Base-by-base conservation (phyloP, 1,140 invertebrate species). In the Papilio machaon region DNA sequence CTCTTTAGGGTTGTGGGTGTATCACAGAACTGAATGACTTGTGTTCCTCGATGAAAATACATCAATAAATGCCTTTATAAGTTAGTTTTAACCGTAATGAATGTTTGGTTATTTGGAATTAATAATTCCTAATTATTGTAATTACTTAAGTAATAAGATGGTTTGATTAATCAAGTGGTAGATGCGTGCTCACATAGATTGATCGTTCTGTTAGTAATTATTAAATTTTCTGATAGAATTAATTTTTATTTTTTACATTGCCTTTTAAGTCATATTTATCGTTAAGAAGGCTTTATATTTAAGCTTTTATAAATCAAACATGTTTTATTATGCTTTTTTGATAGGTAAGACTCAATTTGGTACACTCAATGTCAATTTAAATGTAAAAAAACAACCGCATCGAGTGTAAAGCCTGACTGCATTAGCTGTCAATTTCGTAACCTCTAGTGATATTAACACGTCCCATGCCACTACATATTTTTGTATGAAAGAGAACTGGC, bases 1-100 rank as follows among this genome's bases (percentile, higher is more conserved):
- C 85, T 82, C 70, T 82, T 84, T 86, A 85, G 75, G 15, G 30
- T 67, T 70, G 81, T 81, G 38, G 81, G 78, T 75, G 79, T 60
- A 60, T 77, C 49, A 82, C 23, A 60, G 79, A 85, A 83, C 70
- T 73, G 81, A 84, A 82, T 73, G 75, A 46, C 76, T 82, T 81
- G 80, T 82, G 76, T 47, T 13, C n/a, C 46, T 67, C 79, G 80
- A 83, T 85, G 85, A 83, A 85, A 84, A 76, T 49, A 8, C 52
- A 67, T 74, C 35, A 58, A 46, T 54, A 49, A 30, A 60, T 38
- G 30, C 38, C 35, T 60, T 35, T 23, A 47, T 47, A 30, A 3
- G 43, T 64, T 46, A 19, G 43, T 38, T 38, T 38, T 19, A 54
- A 35, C 73, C 1, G 2, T 47, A n/a, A 15, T 47, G 7, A 60